phyloP scores from a whole-genome alignment of 1,140 invertebrate genomes.

The Nomia melanderi region DNA sequence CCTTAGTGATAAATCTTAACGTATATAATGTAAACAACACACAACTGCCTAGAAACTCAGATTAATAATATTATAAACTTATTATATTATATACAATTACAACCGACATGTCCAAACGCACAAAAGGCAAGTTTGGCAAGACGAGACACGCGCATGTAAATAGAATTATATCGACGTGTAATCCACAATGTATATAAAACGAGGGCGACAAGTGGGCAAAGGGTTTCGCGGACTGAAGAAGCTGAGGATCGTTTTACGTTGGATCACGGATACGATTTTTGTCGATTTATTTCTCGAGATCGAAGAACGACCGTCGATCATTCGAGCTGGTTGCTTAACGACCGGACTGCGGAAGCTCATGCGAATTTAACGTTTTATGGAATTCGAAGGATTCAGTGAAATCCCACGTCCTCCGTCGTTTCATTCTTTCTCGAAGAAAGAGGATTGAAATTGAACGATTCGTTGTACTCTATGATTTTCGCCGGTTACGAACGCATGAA shows the following conservation, averaged over 20 bases:
- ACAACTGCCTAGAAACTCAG: conserved; percentile 78
- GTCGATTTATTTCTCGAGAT: conserved; percentile 32
- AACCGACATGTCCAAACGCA: conserved; percentile 78
- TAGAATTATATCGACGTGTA: conserved; percentile 68
- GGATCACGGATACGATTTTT: conserved; percentile 52
- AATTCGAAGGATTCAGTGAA: no score
- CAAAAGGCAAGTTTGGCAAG: conserved; percentile 77
- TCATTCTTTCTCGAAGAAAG: no score
- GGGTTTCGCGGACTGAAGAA: conserved; percentile 42
- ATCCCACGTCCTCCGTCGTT: no score
- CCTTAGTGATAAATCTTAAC: conserved; percentile 67
- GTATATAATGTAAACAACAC: conserved; percentile 69
- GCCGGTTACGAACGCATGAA: no score
- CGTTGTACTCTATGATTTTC: no score
- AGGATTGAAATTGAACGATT: no score
- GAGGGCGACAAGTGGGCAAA: neutral
- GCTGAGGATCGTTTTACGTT: conserved; percentile 41
- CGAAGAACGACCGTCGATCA: conserved; percentile 17
- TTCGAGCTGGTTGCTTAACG: conserved; percentile 1
- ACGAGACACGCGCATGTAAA: conserved; percentile 53
- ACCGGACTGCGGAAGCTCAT: neutral
- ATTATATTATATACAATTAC: conserved; percentile 71
- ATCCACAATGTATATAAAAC: conserved; percentile 42
- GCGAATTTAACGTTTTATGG: no score
- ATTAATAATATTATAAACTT: conserved; percentile 71